Evolutionary conservation across 2,113 vertebrate genomes (phyloP), one percentile per base, ranked within the genome.

Genomic region (Glaucidium brasilianum): DNA sequence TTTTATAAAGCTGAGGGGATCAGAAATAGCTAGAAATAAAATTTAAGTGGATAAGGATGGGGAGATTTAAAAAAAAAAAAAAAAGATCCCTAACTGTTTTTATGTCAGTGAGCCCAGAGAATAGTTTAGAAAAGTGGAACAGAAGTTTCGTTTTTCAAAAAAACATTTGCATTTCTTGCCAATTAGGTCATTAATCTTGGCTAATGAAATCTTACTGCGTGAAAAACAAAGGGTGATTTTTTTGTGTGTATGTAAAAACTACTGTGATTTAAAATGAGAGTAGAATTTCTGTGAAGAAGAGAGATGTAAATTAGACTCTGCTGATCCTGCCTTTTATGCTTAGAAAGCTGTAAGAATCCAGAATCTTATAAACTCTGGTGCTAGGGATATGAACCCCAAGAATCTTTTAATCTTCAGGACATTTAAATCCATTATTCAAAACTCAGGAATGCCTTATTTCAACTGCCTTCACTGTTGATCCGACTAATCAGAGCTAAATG

Each of bases 121-220:
- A 85, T 63, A 49, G 17, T 34, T 82, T 39, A 83, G 20, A 37
- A 80, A 94, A 89, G 19, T 32, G 11, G 18, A 18, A 72, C 22
- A 88, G 67, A 74, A 75, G 34, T 88, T 78, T 41, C 27, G 47
- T 90, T 89, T 95, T 86, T 82, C 35, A 95, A 82, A 93, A 92
- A 92, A 84, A 19, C 2, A 8, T 78, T 82, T 92, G 34, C 15
- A 66, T 75, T 89, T 89, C 49, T 90, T 88, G 39, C 69, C 50
- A 85, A 27, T 93, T 84, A 92, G 23, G 15, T 88, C 45, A 94
- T 77, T 84, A 76, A 84, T 76, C 75, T 77, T 81, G 76, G 49
- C n/a, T 93, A 82, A 92, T 74, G 55, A 82, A 78, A 63, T 59
- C 32, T 90, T 87, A 69, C 26, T 69, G 21, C 58, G n/a, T 43